Conservation (phyloP, 2,797 vertebrate species). For the Melanotaenia trifasciata region DNA sequence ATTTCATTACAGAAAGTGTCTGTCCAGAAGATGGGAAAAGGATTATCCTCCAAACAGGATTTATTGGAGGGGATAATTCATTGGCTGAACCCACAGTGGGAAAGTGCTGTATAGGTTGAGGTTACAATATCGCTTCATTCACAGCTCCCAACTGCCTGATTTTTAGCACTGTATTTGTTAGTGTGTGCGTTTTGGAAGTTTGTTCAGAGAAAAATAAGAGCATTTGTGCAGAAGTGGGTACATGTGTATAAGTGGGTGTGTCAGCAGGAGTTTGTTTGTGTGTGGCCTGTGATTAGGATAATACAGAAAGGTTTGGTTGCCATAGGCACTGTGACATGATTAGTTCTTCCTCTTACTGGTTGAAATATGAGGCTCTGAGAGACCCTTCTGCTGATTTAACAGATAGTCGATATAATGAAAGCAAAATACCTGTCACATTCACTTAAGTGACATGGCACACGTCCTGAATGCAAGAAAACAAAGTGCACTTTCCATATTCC, state of each 20-base stretch:
- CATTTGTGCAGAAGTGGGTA: constrained; percentile 32
- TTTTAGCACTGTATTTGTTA: constrained; percentile 64
- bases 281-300: constrained; percentile 23
- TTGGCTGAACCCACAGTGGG: constrained; percentile 85
- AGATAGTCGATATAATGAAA: constrained; percentile 60
- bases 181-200: constrained; percentile 55
- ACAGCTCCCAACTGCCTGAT: constrained; percentile 76
- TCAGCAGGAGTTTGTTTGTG: constrained; percentile 23
- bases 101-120: constrained; percentile 85
- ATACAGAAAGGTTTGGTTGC: constrained; percentile 47
- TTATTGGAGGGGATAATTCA: constrained; percentile 88
- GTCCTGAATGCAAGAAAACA: constrained; percentile 50
- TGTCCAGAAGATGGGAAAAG: constrained; percentile 87
- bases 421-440: constrained; percentile 63
- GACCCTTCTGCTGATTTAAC: constrained; percentile 64
- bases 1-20: constrained; percentile 90
- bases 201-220: constrained; percentile 38
- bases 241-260: constrained; percentile 13
- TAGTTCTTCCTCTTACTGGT: constrained; percentile 33
- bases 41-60: constrained; percentile 89
- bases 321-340: constrained; percentile 38
- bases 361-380: constrained; percentile 45
- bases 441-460: constrained; percentile 53
- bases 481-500: constrained; percentile 57
- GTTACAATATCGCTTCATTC: constrained; percentile 87